phyloP scores from a whole-genome alignment of 2,888 invertebrate species.

The Tuberolachnus salignus region DNA sequence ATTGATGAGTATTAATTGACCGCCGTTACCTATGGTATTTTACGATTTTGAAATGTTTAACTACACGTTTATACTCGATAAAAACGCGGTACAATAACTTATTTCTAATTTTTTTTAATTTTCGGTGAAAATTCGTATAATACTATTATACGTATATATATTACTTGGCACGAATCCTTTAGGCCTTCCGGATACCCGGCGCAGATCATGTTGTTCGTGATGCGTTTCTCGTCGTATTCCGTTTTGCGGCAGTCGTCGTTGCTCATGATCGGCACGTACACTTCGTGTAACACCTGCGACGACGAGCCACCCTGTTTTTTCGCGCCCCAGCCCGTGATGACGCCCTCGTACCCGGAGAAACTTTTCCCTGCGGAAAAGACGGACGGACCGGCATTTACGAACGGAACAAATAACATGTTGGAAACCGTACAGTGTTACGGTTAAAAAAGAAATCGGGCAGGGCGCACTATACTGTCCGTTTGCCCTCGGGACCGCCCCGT shows the following conservation, averaged over 20 bases:
- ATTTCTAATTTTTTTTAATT: no score
- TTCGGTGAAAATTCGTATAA: no score
- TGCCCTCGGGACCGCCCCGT: background rate
- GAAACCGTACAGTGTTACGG: no score
- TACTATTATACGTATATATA: no score
- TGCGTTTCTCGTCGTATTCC: constrained; percentile 71
- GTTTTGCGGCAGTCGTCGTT: constrained; percentile 72
- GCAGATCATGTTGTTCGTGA: constrained; percentile 81
- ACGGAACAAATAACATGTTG: no score
- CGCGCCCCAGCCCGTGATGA: constrained; percentile 60
- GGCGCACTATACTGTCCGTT: background rate
- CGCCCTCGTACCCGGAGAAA: constrained; percentile 60
- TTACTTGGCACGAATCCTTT: constrained; percentile 77
- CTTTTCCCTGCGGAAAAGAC: constrained; percentile 59
- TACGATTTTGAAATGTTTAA: no score
- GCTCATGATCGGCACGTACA: constrained; percentile 74
- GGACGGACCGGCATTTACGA: background rate
- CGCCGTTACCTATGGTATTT: no score
- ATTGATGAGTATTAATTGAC: no score
- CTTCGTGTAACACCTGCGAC: constrained; percentile 72
- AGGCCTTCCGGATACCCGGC: constrained; percentile 76
- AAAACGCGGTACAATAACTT: no score
- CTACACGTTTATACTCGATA: no score
- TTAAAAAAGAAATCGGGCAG: no score
- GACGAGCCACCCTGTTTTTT: constrained; percentile 62